Base-by-base conservation (phyloP, 2,888 invertebrate genomes). In the Ceramica pisi region DNA sequence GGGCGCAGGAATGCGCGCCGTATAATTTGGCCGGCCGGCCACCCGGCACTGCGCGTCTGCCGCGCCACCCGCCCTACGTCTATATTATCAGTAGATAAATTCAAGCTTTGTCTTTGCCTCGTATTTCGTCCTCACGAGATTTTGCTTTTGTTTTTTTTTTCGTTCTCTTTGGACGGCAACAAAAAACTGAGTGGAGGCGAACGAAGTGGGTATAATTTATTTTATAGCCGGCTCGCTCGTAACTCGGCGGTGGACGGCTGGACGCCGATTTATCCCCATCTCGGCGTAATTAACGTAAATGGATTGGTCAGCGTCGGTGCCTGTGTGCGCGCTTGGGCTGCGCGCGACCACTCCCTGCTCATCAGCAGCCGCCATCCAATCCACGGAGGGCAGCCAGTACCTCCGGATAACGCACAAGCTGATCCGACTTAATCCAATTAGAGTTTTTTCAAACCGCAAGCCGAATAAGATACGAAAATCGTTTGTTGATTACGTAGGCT, bases 1-100 rank as follows among this genome's bases (percentile, higher is more conserved):
- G 87, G 85, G 81, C 93, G 88, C 87, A 92, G 94, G 95, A 94
- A 95, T 95, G 94, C 92, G 92, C 92, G 92, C 93, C 91, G 95
- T 94, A 94, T 95, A 95, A 95, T 95, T 95, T 94, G 94, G 93
- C 92, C 91, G 94, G 94, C 94, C 94, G 94, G 94, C 92, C 92
- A 92, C 91, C 92, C 94, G 94, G 94, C 92, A 93, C 94, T 89
- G 84, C 85, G 88, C 91, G 94, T 93, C 94, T 93, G 91, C 93
- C 92, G 92, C 90, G 90, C 90, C 89, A 92, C 92, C 93, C 93
- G 93, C 92, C 94, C 94, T 95, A 95, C 95, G 95, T 95, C 96
- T 96, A 96, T 95, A 96, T 96, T 95, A 96, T 96, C 96, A 95
- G 95, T 96, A 95, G 95, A 96, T 96, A 96, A 95, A 95, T 96